Base-by-base conservation (phyloP, 2,797 vertebrate species). In the Microcaecilia unicolor region DNA sequence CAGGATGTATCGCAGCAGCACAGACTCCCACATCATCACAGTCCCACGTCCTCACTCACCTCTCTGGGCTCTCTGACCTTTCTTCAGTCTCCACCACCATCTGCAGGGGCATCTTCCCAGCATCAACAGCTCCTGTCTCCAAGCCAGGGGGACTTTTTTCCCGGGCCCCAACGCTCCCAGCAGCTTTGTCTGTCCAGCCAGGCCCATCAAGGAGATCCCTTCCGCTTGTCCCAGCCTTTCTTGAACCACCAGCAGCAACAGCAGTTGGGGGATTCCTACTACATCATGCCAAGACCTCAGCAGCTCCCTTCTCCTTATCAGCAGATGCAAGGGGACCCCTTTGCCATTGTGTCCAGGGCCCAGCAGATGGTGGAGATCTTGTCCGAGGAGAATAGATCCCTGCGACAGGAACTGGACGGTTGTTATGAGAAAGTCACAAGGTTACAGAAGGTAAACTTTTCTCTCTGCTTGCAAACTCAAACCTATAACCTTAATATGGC, bases 341-440 rank as follows among this genome's bases (percentile, higher is more conserved):
- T 90, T 31, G 81, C 85, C 52, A 86, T 92, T 57, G 87, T 97
- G 57, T 84, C 85, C 11, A 84, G 89, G 12, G 86, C 92, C 10
- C 92, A 97, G 51, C 93, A 98, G 44, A 93, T 93, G 90, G 92
- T 94, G 40, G 92, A 97, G 49, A 81, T 92, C 61, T 72, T 98
- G 39, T 91, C 89, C 0, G 92, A 98, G 31, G 95, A 98, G 64
- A 98, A 98, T 68, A 58, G 86, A 6, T 80, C 88, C 45, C 68
- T 98, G 3, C 80, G 90, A 5, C 92, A 96, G 65, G 94, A 98
- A 61, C 84, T 95, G 65, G 95, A 96, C 44, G 78, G 76, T 15
- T 96, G 83, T 53, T 89, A 89, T 0, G 95, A 98, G 55, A 98
- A 98, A 34, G 93, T 98, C 41, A 84, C 87, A 5, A 89, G 91